Percentiles rank a stretch among this genome's conserved stretches.
phyloP scores from a whole-genome alignment of 1,140 invertebrate species.

The Luehdorfia chinensis region DNA sequence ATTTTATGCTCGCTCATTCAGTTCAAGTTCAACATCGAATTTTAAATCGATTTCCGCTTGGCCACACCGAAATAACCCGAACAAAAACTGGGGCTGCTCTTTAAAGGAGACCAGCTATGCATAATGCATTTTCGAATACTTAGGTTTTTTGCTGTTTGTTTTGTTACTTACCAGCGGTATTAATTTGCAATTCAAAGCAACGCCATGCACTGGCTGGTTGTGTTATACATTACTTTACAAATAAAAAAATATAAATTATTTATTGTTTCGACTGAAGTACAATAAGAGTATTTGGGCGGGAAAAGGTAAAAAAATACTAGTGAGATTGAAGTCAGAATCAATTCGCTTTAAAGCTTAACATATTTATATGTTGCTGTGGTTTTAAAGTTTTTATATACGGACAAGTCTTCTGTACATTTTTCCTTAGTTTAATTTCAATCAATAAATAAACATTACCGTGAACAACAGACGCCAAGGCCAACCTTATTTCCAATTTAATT shows the following conservation, averaged over 20 bases:
- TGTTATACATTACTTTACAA: slow-evolving; percentile 10
- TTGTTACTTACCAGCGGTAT: too few relatives aligned
- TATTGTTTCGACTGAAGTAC: slow-evolving; percentile 4
- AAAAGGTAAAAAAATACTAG: not conserved
- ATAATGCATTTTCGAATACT: slow-evolving; percentile 8
- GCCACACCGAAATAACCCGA: slow-evolving; percentile 13
- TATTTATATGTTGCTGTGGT: too few relatives aligned
- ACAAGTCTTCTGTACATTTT: too few relatives aligned
- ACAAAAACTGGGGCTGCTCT: slow-evolving; percentile 10
- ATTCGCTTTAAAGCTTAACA: too few relatives aligned
- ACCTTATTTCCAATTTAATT: too few relatives aligned
- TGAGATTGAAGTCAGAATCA: too few relatives aligned
- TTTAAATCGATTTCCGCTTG: slow-evolving; percentile 12
- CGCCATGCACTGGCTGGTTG: not conserved
- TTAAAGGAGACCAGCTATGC: slow-evolving; percentile 2
- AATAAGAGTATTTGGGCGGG: not conserved
- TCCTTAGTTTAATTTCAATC: too few relatives aligned
- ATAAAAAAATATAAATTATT: slow-evolving; percentile 13
- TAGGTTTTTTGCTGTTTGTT: slow-evolving; percentile 4
- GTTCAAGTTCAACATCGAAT: slow-evolving; percentile 20
- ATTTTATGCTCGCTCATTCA: slow-evolving; percentile 10
- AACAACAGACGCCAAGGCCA: too few relatives aligned
- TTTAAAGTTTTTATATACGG: too few relatives aligned
- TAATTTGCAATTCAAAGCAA: slow-evolving; percentile 6
- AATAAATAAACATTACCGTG: too few relatives aligned